phyloP scores from a whole-genome alignment of 1,140 invertebrate genomes.

The Drosophila varians region DNA sequence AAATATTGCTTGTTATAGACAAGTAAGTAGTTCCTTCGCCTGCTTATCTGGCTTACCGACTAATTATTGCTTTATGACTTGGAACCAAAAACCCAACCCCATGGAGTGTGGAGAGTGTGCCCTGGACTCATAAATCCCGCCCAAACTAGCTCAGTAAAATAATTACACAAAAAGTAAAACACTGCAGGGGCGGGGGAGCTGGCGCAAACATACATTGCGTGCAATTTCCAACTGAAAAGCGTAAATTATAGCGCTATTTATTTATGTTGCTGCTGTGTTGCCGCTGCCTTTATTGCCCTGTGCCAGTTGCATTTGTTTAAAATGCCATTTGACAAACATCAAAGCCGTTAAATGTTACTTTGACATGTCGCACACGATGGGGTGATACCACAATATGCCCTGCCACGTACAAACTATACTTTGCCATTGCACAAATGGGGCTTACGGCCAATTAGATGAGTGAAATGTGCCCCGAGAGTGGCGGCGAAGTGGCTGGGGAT shows the following conservation, averaged over 20 bases:
- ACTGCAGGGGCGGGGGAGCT: background rate
- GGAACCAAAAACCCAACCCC: slow-evolving; percentile 13
- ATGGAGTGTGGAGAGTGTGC: background rate
- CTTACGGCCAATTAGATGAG: slow-evolving; percentile 47
- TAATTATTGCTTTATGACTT: slow-evolving; percentile 56
- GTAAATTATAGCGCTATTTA: slow-evolving; percentile 49
- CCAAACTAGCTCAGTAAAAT: slow-evolving; percentile 17
- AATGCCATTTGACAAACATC: slow-evolving; percentile 55
- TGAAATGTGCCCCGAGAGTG: slow-evolving; percentile 12
- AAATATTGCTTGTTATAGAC: slow-evolving; percentile 1
- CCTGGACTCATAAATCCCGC: slow-evolving; percentile 12
- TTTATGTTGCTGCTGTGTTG: slow-evolving; percentile 13
- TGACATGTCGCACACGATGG: slow-evolving; percentile 34
- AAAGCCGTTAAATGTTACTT: slow-evolving; percentile 53
- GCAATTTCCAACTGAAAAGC: slow-evolving; percentile 60
- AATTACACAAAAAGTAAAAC: slow-evolving; percentile 9
- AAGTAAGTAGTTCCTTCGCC: background rate
- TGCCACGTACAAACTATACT: background rate
- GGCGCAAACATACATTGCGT: slow-evolving; percentile 43
- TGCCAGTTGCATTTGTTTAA: slow-evolving; percentile 58
- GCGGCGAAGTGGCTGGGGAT: background rate
- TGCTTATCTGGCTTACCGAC: slow-evolving; percentile 25
- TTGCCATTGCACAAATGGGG: background rate
- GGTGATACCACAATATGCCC: background rate
- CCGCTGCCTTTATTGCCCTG: slow-evolving; percentile 33